These are phyloP conservation scores for Pseudochirops cupreus DNA, from an alignment of 2,797 vertebrate genomes.

Conservation along the genomic window DNA sequence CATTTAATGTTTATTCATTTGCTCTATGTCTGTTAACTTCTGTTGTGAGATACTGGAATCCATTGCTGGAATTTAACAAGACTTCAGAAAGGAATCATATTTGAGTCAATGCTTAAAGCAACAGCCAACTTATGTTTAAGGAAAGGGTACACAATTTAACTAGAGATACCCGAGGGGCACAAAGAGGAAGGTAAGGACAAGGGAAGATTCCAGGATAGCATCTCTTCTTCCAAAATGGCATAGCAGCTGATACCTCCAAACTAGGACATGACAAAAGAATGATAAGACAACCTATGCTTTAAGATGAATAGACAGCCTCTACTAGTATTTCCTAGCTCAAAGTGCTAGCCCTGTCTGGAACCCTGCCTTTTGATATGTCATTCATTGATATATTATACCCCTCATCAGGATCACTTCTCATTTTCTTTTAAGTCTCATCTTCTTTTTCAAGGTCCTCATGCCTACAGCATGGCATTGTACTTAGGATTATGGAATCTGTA, in stretches of 20 bases:
- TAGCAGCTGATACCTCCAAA: background rate
- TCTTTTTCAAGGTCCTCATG: background rate
- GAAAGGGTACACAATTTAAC: background rate
- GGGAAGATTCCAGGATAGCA: background rate
- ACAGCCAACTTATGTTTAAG: background rate
- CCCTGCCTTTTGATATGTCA: background rate
- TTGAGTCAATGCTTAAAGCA: background rate
- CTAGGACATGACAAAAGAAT: background rate
- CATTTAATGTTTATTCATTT: background rate
- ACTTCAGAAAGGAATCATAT: background rate
- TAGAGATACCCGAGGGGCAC: background rate
- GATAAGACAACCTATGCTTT: background rate
- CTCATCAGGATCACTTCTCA: background rate
- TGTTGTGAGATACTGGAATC: background rate
- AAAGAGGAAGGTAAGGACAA: background rate
- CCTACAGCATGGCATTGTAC: background rate
- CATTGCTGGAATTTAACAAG: background rate
- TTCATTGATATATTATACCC: background rate
- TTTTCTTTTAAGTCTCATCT: conserved; percentile 5
- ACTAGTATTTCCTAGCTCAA: background rate
- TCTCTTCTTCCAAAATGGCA: background rate
- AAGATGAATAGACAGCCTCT: background rate
- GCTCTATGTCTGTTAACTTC: background rate
- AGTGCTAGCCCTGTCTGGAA: background rate
- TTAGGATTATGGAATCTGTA: background rate